Evolutionary conservation across 2,888 invertebrate genomes (phyloP), one percentile per base, ranked within the genome.

Genomic region (Deilephila porcellus): DNA sequence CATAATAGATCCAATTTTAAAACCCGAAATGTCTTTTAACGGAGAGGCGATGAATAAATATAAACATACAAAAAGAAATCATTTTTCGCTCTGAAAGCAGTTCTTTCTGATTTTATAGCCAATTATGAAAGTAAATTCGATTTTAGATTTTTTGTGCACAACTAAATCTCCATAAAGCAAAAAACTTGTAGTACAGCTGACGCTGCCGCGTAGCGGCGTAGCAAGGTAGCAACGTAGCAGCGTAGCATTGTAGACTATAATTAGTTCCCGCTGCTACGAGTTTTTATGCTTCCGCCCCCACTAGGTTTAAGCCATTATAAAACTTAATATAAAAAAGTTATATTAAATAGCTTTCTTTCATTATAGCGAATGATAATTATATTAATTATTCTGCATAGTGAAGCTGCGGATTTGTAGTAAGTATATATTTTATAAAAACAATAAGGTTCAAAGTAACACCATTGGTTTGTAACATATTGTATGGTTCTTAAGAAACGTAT

Each of bases 241-340:
- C 64, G 64, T 67, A 67, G 67, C 52, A 25, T 45, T 11, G 67
- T 52, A 52, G 52, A 52, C 25, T 64, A 67, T 67, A 67, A 67
- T 67, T 67, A 67, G 67, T 52, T 52, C 67, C 67, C 25, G 45
- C 67, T 67, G 45, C 67, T 67, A 52, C 45, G 52, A 67, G 52
- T 25, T 25, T 25, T 52, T 52, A 64, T 37, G 34, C 37, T 67
- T 11, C 64, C 14, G 45, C 64, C 20, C 64, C 45, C 20, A 20
- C 64, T 67, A 45, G 64, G 11, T 11, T 45, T 14, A 11, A 14
- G 45, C 14, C 45, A 52, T 52, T 52, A 67, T 3, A 52, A 14
- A 25, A 52, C 25, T 67, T 67, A n/a, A n/a, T n/a, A 67, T 67
- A 25, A 67, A 52, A 67, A 67, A 17, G 1, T n/a, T 67, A 45